Percentiles rank a stretch among this genome's conserved stretches.
phyloP scores from a whole-genome alignment of 2,113 vertebrate species.

The Amphiprion ocellaris region DNA sequence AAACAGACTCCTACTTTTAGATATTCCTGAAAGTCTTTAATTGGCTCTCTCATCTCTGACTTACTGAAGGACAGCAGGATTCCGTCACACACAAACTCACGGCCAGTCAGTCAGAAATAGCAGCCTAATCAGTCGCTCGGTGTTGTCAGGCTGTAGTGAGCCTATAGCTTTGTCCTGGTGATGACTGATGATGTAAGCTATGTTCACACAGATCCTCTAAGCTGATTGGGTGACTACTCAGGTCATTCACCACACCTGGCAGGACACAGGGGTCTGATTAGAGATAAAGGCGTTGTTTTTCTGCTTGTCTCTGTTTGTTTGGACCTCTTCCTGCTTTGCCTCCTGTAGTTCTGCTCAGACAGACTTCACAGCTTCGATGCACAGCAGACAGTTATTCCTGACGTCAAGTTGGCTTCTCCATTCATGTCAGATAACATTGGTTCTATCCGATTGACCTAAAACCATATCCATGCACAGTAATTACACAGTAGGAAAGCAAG shows the following conservation, averaged over 20 bases:
- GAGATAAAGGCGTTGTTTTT: slow-evolving; percentile 25
- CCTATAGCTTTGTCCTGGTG: slow-evolving; percentile 46
- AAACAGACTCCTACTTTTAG: slow-evolving; percentile 7
- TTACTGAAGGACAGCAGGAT: slow-evolving; percentile 56
- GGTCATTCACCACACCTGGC: slow-evolving; percentile 42
- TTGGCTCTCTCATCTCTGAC: slow-evolving; percentile 54
- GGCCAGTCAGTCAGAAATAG: slow-evolving; percentile 68
- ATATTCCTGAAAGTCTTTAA: slow-evolving; percentile 49
- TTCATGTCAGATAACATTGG: neutral
- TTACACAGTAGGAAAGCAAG: neutral
- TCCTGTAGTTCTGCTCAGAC: neutral
- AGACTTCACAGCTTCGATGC: no score
- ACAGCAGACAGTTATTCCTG: no score
- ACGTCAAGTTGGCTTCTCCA: neutral
- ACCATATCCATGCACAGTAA: neutral
- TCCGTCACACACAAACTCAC: slow-evolving; percentile 40
- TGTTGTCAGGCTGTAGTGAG: slow-evolving; percentile 42
- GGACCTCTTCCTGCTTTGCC: neutral
- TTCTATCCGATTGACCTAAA: neutral
- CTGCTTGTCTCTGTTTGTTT: slow-evolving; percentile 44
- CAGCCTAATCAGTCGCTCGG: slow-evolving; percentile 66
- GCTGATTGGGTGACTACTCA: slow-evolving; percentile 64
- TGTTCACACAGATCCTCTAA: slow-evolving; percentile 57
- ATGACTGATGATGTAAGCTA: slow-evolving; percentile 58
- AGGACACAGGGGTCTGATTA: slow-evolving; percentile 33